Evolutionary conservation across 2,797 vertebrate genomes (phyloP).

Genomic region (Mormyrus proboscirostris): DNA sequence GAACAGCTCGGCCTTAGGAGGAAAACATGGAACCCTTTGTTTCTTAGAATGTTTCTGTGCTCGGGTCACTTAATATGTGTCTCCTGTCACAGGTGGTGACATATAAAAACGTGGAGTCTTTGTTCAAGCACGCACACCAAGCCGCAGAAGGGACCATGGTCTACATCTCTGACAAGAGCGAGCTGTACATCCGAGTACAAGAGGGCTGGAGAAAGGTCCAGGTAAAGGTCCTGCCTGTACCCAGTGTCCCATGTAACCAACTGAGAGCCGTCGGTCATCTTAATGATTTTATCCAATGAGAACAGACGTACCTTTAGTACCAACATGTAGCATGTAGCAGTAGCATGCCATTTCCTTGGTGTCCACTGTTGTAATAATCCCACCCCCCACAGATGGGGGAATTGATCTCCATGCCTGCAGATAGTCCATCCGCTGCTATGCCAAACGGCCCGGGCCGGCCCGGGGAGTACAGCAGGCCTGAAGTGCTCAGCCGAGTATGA

Average conservation of each 20-base stretch:
- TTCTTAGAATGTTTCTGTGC: background rate
- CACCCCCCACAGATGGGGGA: slow-evolving; percentile 73
- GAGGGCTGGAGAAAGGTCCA: slow-evolving; percentile 91
- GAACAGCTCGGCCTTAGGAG: background rate
- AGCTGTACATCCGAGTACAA: slow-evolving; percentile 79
- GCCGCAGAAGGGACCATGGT: slow-evolving; percentile 74
- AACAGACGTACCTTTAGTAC: background rate
- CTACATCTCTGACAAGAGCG: slow-evolving; percentile 67
- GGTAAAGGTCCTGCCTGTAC: slow-evolving; percentile 48
- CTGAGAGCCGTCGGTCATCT: background rate
- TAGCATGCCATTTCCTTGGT: background rate
- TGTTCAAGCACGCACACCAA: slow-evolving; percentile 70
- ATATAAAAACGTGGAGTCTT: slow-evolving; percentile 62
- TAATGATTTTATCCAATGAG: background rate
- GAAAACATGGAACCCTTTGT: background rate
- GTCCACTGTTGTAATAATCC: background rate
- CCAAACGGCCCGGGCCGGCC: slow-evolving; percentile 48
- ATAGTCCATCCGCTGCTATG: slow-evolving; percentile 58
- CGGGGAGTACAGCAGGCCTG: background rate
- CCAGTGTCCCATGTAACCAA: background rate
- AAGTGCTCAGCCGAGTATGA: background rate
- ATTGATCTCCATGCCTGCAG: slow-evolving; percentile 67
- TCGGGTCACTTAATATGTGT: background rate
- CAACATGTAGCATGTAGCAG: background rate
- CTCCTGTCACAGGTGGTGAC: slow-evolving; percentile 61